These are phyloP conservation scores for Euthynnus affinis DNA, from an alignment of 2,797 vertebrate genomes.

Conservation along the genomic window DNA sequence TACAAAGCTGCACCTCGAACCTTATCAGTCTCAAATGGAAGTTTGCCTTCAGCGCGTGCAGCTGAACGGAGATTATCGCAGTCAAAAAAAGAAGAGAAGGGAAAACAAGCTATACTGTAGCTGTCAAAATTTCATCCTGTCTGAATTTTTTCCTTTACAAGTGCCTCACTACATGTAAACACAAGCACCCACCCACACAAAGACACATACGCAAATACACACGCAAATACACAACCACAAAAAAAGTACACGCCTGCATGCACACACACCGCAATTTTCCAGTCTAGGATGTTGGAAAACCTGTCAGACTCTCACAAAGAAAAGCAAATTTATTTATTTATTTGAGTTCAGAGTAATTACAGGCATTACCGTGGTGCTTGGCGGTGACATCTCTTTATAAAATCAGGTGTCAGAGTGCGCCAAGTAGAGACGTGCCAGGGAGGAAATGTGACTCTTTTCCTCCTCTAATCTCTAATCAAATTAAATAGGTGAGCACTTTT, in stretches of 20 bases:
- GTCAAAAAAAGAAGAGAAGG: constrained; percentile 64
- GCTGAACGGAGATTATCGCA: constrained; percentile 79
- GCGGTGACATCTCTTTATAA: constrained; percentile 86
- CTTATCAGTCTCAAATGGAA: constrained; percentile 75
- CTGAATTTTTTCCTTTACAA: constrained; percentile 76
- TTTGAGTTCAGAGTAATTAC: constrained; percentile 90
- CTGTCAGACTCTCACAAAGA: constrained; percentile 87
- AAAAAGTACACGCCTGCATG: constrained; percentile 39
- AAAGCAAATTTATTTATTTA: constrained; percentile 88
- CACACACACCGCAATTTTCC: constrained; percentile 67
- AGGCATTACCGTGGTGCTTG: constrained; percentile 80
- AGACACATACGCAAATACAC: constrained; percentile 57
- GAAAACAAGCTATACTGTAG: constrained; percentile 81
- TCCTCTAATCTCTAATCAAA: constrained; percentile 86
- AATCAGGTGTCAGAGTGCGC: constrained; percentile 84
- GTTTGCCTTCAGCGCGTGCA: constrained; percentile 62
- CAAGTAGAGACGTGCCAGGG: constrained; percentile 81
- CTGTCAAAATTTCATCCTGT: constrained; percentile 86
- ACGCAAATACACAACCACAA: constrained; percentile 51
- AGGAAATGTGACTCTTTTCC: constrained; percentile 80
- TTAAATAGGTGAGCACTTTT: constrained; percentile 83
- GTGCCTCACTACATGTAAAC: constrained; percentile 80
- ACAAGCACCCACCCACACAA: constrained; percentile 72
- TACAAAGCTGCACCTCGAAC: constrained; percentile 82
- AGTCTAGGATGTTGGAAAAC: constrained; percentile 85